Evolutionary conservation across 2,888 invertebrate species (phyloP), one percentile per base, ranked within the genome.

Genomic region (Cenopis cana): DNA sequence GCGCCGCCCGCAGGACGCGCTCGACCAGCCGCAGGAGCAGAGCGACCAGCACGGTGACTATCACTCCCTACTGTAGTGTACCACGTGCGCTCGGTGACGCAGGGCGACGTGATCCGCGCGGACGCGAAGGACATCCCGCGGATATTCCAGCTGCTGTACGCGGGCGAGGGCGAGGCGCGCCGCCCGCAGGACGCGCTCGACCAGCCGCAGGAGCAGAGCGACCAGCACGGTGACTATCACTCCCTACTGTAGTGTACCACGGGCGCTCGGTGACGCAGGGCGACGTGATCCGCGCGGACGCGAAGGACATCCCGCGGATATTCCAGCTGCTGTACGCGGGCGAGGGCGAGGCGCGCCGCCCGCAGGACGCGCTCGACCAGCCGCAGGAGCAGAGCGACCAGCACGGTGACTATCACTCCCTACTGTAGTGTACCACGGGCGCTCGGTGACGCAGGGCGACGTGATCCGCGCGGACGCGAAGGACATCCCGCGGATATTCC

Each of bases 81-180:
- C n/a, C n/a, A n/a, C n/a, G n/a, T n/a, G n/a, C n/a, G n/a, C n/a
- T n/a, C n/a, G n/a, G n/a, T n/a, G n/a, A n/a, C n/a, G n/a, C n/a
- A n/a, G n/a, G n/a, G n/a, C n/a, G n/a, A n/a, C n/a, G n/a, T n/a
- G n/a, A n/a, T n/a, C n/a, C n/a, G n/a, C n/a, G n/a, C n/a, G n/a
- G n/a, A n/a, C n/a, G n/a, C 98, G 90, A 98, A 98, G 95, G 99
- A 99, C 95, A 98, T 99, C 93, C 99, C 99, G 82, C 96, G 98
- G 90, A 99, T 99, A 93, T 99, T 99, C 94, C 95, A 98, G 94
- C 95, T 99, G 84, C 94, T 99, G 82, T 99, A 99, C 92, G 99
- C 99, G 76, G 99, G 98, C 41, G n/a, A n/a, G 38, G 36, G 38
- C 38, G 14, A 17, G 36, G 17, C 38, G 29, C n/a, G n/a, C 12